Conservation (phyloP, 2,797 vertebrate genomes). For the Stomatorhinus walkeri region DNA sequence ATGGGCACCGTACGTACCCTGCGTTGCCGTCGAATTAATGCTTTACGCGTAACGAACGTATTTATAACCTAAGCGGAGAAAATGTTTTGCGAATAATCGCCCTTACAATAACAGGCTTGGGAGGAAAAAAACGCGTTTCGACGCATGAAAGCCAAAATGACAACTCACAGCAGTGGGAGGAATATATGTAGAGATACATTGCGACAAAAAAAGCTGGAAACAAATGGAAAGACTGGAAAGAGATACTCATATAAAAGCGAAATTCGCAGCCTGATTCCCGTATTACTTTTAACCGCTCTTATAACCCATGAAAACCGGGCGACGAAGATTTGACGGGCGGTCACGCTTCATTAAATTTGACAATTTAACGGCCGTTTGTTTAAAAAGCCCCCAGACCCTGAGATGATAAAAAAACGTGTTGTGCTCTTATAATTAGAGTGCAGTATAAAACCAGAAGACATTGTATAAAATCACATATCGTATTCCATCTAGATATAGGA, state of each 20-base stretch:
- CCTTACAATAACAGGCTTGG: neutral
- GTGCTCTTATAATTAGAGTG: neutral
- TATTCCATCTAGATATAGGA: conserved; percentile 19
- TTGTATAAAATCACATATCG: neutral
- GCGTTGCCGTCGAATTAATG: neutral
- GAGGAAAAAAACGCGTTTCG: neutral
- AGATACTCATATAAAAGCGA: neutral
- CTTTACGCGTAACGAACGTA: neutral
- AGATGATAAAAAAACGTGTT: neutral
- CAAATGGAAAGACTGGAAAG: neutral
- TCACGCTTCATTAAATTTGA: conserved; percentile 8
- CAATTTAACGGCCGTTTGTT: neutral
- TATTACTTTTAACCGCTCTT: conserved; percentile 19
- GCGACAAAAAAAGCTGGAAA: conserved; percentile 24
- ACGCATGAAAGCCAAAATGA: conserved; percentile 20
- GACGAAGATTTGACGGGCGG: neutral
- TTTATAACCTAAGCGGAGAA: neutral
- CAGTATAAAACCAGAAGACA: neutral
- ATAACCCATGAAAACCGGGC: neutral
- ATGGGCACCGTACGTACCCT: neutral
- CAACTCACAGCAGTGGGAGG: conserved; percentile 16
- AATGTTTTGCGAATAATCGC: neutral
- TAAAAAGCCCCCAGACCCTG: neutral
- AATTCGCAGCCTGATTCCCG: neutral
- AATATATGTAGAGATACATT: conserved; percentile 11